Evolutionary conservation across 2,797 vertebrate species (phyloP).

Genomic region (Nannoperca australis): DNA sequence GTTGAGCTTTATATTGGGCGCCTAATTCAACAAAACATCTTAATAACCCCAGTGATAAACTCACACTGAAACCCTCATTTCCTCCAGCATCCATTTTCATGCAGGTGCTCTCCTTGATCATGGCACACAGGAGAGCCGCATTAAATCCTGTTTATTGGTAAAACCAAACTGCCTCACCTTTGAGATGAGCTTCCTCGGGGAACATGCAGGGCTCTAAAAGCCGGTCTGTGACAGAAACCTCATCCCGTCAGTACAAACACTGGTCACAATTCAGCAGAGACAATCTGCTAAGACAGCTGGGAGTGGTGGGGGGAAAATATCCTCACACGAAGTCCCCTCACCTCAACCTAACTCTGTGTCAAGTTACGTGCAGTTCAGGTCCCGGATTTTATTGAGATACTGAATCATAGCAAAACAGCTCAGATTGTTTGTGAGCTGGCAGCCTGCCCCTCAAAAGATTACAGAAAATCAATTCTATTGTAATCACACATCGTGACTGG

Average conservation of each 20-base stretch:
- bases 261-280: conserved; percentile 56
- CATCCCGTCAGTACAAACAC: conserved; percentile 68
- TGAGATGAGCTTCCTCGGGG: conserved; percentile 64
- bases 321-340: conserved; percentile 50
- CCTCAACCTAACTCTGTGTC: conserved; percentile 35
- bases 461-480: conserved; percentile 73
- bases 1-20: conserved; percentile 44
- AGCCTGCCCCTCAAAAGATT: conserved; percentile 68
- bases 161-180: conserved; percentile 70
- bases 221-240: conserved; percentile 67
- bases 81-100: conserved; percentile 63
- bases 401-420: conserved; percentile 68
- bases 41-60: conserved; percentile 72
- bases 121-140: conserved; percentile 54
- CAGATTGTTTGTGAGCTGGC: conserved; percentile 61
- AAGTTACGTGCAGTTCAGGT: conserved; percentile 43
- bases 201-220: conserved; percentile 56
- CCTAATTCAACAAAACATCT: conserved; percentile 72
- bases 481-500: conserved; percentile 67
- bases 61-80: conserved; percentile 58
- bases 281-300: conserved; percentile 50
- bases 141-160: conserved; percentile 80
- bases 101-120: conserved; percentile 62
- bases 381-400: conserved; percentile 58
- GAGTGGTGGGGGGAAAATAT: background rate